Conservation (phyloP, 2,113 vertebrate genomes). For the Gasterosteus nipponicus region DNA sequence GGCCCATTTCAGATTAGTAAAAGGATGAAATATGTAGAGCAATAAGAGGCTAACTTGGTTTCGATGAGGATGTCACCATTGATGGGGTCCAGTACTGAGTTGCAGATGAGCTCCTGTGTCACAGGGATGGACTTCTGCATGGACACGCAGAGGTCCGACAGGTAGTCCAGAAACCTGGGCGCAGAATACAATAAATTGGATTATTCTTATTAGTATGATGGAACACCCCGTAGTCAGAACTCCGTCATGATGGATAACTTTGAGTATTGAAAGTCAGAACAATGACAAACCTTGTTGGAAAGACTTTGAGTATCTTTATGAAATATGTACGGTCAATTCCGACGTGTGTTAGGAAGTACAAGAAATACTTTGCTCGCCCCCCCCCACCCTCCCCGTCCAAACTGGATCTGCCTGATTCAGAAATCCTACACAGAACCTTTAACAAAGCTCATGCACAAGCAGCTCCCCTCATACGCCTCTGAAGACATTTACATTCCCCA, state of each 20-base stretch:
- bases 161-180: constrained; percentile 94
- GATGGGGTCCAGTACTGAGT: constrained; percentile 91
- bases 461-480: constrained; percentile 22
- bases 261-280: too few species aligned
- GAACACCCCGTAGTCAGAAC: too few species aligned
- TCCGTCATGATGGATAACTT: neutral
- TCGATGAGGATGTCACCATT: constrained; percentile 98
- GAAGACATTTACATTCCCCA: constrained; percentile 30
- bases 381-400: neutral
- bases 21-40: neutral
- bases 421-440: neutral
- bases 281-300: neutral
- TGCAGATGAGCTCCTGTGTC: constrained; percentile 98
- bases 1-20: neutral
- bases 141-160: constrained; percentile 97
- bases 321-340: neutral
- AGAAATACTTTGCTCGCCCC: neutral
- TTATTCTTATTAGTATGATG: neutral
- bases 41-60: constrained; percentile 87
- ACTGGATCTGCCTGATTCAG: constrained; percentile 8
- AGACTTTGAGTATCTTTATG: neutral
- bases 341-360: neutral
- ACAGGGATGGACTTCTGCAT: constrained; percentile 99
- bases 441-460: constrained; percentile 31
- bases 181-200: constrained; percentile 14